A percentile compares a stretch with the other conserved stretches of the same genome.
These are phyloP conservation scores for Lophochroa leadbeateri DNA, from an alignment of 2,113 vertebrate species.

Conservation along the genomic window DNA sequence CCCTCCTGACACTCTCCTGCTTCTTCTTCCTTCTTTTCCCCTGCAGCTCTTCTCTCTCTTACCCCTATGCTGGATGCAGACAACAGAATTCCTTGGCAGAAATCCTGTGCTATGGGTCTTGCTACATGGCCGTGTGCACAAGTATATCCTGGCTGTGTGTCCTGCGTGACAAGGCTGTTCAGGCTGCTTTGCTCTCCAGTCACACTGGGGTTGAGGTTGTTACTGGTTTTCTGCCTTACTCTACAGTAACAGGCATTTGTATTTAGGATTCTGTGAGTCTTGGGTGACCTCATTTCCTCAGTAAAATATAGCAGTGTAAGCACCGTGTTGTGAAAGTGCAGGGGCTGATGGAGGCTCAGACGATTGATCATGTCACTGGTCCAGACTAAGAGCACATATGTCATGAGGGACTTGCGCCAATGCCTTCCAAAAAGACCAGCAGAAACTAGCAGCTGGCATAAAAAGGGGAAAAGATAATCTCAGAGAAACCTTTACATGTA, in stretches of 20 bases:
- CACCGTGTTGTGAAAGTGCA: not conserved
- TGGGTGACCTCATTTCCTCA: not conserved
- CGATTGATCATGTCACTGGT: not conserved
- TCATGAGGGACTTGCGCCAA: not conserved
- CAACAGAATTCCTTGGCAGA: not conserved
- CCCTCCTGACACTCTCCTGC: too few relatives aligned
- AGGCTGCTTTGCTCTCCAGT: not conserved
- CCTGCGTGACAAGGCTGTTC: not conserved
- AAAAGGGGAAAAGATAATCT: not conserved
- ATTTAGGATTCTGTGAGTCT: not conserved
- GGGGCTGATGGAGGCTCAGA: not conserved
- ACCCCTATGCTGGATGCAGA: not conserved
- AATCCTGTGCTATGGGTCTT: not conserved
- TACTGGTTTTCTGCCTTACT: not conserved
- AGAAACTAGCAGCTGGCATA: not conserved
- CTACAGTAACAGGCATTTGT: not conserved
- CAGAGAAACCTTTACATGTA: not conserved
- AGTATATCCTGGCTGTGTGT: accelerated
- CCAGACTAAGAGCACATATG: not conserved
- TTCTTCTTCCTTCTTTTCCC: too few relatives aligned
- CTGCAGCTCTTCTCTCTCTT: not conserved
- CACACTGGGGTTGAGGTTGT: not conserved
- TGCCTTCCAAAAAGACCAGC: not conserved
- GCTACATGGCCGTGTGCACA: accelerated
- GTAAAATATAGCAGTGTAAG: not conserved